Conservation (phyloP, 2,888 invertebrate species). For the Hypena proboscidalis region DNA sequence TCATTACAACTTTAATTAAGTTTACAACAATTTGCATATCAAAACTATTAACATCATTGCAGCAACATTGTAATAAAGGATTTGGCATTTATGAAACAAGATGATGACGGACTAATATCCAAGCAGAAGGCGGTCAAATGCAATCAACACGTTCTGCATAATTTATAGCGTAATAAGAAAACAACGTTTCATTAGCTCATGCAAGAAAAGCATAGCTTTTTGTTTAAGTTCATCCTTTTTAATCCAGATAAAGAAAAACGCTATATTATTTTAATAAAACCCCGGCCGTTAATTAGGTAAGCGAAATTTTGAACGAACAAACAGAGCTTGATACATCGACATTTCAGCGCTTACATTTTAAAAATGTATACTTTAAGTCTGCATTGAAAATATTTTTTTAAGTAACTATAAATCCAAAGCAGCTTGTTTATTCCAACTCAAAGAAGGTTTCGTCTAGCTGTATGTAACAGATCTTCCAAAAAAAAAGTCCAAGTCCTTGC, state of each 20-base stretch:
- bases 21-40: slow-evolving; percentile 16
- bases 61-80: slow-evolving; percentile 1
- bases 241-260: no score
- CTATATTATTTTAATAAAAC: no score
- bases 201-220: no score
- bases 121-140: neutral
- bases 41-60: slow-evolving; percentile 23
- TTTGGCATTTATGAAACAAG: slow-evolving; percentile 1
- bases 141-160: neutral
- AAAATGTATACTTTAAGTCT: no score
- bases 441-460: neutral
- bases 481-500: slow-evolving; percentile 27
- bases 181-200: slow-evolving; percentile 1
- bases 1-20: slow-evolving; percentile 26
- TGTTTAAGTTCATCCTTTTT: no score
- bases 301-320: no score
- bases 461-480: slow-evolving; percentile 16
- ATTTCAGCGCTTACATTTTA: no score
- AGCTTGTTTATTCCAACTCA: neutral
- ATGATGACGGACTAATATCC: neutral
- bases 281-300: no score
- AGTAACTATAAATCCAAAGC: no score
- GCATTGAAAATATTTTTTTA: no score
- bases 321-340: no score
- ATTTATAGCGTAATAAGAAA: neutral